Base-by-base conservation (phyloP, 2,113 vertebrate species). In the Panurus biarmicus region DNA sequence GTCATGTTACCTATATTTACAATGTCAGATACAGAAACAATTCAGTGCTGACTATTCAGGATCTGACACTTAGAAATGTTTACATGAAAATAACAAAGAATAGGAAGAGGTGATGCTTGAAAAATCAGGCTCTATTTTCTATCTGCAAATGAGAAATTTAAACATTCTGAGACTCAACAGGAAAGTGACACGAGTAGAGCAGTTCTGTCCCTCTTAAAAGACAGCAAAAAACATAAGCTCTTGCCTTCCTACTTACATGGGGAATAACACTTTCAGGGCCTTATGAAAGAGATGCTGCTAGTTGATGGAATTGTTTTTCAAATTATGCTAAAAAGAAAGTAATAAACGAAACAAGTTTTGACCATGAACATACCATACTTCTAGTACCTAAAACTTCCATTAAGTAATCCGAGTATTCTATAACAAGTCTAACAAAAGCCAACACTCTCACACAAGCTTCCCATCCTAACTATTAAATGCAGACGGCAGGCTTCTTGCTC, bases 151-250 rank as follows among this genome's bases (percentile, higher is more conserved):
- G 9, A 83, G 70, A 90, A 87, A 60, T 35, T n/a, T 44, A 60
- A 97, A 88, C 47, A 91, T 90, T 91, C 78, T 91, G 77, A 93
- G 90, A 71, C 22, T 89, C 66, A 60, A 53, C 3, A 86, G 36
- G 38, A 29, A 87, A 85, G 40, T 35, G 35, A 73, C 14, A 67
- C 4, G 1, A 60, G 28, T 54, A 74, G 40, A 44, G 16, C 1
- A 5, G 65, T 90, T 89, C 48, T 80, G n/a, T 33, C 44, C 77
- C 20, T 83, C 18, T 5, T 51, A 83, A 72, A 75, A 80, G 56
- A 73, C 16, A 58, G 24, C 17, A 58, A 51, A 75, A 85, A 76
- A 6, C 5, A 7, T 44, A 36, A 40, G 51, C 26, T 71, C 54
- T 87, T 83, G 74, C 64, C 78, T 87, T 66, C 45, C 54, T 71